phyloP scores from a whole-genome alignment of 2,888 invertebrate genomes.

The Apotomis capreana region DNA sequence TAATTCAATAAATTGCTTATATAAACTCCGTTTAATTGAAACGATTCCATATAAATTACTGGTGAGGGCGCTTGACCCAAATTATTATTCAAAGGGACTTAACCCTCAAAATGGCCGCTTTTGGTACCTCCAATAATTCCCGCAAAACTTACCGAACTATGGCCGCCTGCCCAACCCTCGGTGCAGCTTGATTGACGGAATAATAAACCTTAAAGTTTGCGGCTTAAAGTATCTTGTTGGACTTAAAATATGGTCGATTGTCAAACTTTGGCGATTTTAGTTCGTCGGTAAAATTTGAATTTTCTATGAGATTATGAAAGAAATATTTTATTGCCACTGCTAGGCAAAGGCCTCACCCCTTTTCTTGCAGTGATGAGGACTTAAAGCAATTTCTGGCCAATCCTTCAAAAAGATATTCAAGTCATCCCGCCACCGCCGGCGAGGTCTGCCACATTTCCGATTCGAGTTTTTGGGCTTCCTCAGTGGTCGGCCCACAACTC shows the following conservation, averaged over 20 bases:
- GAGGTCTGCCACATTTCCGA: no score
- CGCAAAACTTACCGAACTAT: slow-evolving; percentile 12
- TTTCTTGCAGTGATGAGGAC: no score
- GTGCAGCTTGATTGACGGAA: slow-evolving; percentile 14
- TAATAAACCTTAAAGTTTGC: slow-evolving; percentile 19
- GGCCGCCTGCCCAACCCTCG: slow-evolving; percentile 4
- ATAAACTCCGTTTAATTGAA: slow-evolving; percentile 25
- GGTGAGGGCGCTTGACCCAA: slow-evolving; percentile 24
- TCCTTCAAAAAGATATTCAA: no score
- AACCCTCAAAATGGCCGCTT: slow-evolving; percentile 15
- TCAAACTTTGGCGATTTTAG: background rate
- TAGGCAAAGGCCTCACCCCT: no score
- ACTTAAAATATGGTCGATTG: background rate
- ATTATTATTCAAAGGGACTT: slow-evolving; percentile 28
- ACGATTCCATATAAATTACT: slow-evolving; percentile 27
- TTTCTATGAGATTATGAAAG: background rate
- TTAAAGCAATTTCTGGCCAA: no score
- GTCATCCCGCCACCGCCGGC: no score
- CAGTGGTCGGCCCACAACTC: no score
- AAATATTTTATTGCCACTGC: no score
- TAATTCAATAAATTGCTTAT: slow-evolving; percentile 2
- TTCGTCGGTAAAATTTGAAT: background rate
- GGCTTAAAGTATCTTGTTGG: background rate
- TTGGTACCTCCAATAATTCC: slow-evolving; percentile 12
- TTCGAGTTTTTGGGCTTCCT: no score